Base-by-base conservation (phyloP, 2,113 vertebrate species). In the Fregetta grallaria region DNA sequence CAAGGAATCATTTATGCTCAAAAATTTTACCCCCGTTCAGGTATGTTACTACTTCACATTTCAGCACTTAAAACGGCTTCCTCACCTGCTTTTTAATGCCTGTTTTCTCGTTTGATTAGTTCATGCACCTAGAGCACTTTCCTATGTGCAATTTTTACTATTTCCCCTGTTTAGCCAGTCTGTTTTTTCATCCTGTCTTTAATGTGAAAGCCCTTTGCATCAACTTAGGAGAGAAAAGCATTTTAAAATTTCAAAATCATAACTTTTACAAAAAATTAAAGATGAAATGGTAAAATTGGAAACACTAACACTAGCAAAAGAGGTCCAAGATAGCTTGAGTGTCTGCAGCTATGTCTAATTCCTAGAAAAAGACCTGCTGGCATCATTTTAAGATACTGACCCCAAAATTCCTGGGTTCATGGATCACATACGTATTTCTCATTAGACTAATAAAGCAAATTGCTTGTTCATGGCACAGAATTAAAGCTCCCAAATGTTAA, bases 31-130 rank as follows among this genome's bases (percentile, higher is more conserved):
- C 6, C 32, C 15, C 5, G 0, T 80, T 91, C 83, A 59, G 26
- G 8, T 55, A 58, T 53, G 55, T 36, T 59, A 27, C n/a, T 53
- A 49, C 49, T 85, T 93, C 62, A 88, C 83, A 92, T 92, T 45
- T 81, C 29, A 73, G 25, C 47, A 40, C 38, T 91, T 92, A 71
- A 96, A 86, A 75, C n/a, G 5, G 59, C 73, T 94, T 95, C 65
- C 86, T 86, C 74, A 94, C 63, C 75, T 86, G 25, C 50, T 67
- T 38, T 77, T 92, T 87, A 83, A 71, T 58, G 77, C 49, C 27
- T 66, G 7, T 67, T 88, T 93, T 88, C 44, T 92, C 74, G 12
- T 74, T 94, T 96, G 78, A 67, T 94, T 72, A 92, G 65, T 84
- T 90, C 40, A 52, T 53, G 47, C 53, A 86, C 59, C 67, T 88